phyloP scores from a whole-genome alignment of 2,888 invertebrate genomes.

The Lissonota sp. region DNA sequence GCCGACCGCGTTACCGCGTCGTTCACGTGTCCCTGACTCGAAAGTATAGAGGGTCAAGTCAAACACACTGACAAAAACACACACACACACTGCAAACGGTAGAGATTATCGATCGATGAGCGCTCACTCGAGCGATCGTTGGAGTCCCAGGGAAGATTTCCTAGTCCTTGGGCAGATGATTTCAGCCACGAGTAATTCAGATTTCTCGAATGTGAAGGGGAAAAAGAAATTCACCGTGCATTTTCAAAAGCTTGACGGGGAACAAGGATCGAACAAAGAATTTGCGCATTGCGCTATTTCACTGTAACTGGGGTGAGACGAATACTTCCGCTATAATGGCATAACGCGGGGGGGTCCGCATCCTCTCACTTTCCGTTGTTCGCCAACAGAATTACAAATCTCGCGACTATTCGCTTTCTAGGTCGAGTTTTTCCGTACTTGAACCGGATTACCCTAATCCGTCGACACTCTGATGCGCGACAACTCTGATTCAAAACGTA shows the following conservation, averaged over 20 bases:
- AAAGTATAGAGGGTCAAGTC: constrained; percentile 67
- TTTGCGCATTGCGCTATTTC: constrained; percentile 65
- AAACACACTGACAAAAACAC: constrained; percentile 18
- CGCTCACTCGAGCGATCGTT: constrained; percentile 48
- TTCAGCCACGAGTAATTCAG: too few relatives aligned
- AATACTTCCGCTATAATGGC: constrained; percentile 21
- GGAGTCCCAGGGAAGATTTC: constrained; percentile 1
- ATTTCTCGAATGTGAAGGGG: not conserved
- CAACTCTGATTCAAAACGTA: too few relatives aligned
- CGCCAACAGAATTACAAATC: constrained; percentile 32
- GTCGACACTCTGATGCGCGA: too few relatives aligned
- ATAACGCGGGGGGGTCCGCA: constrained; percentile 12
- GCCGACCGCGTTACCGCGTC: constrained; percentile 58
- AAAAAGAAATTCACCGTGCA: not conserved
- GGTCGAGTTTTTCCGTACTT: constrained; percentile 55
- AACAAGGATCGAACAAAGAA: constrained; percentile 23
- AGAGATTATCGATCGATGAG: constrained; percentile 62
- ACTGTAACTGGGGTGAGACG: constrained; percentile 5
- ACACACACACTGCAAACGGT: constrained; percentile 6
- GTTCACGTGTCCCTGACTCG: constrained; percentile 66
- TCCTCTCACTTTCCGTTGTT: constrained; percentile 27
- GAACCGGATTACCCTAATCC: too few relatives aligned
- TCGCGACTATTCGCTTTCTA: constrained; percentile 57
- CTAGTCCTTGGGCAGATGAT: too few relatives aligned
- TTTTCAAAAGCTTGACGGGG: not conserved